Percentiles rank a stretch among this genome's conserved stretches.
These are phyloP conservation scores for Alethe castanea DNA, from an alignment of 2,113 vertebrate species.

Conservation along the genomic window DNA sequence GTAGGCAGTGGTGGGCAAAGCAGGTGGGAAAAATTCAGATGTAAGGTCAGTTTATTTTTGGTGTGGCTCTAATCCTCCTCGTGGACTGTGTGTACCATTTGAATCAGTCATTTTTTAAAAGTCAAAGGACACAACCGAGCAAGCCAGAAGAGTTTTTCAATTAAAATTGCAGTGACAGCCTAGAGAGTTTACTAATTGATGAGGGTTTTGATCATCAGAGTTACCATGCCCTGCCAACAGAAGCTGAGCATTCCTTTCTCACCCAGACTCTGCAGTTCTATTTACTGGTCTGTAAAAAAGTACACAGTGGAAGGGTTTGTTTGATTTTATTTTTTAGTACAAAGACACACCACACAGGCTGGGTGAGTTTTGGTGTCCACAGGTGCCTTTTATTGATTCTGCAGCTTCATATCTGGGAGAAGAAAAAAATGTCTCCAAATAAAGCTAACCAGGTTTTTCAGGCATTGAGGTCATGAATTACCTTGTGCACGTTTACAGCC, in stretches of 20 bases:
- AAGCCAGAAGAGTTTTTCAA: slow-evolving; percentile 8
- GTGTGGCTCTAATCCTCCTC: background rate
- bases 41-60: background rate
- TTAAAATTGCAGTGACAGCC: background rate
- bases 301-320: slow-evolving; percentile 41
- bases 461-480: background rate
- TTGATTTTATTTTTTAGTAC: slow-evolving; percentile 60
- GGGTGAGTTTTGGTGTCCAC: slow-evolving; percentile 64
- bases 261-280: background rate
- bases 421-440: slow-evolving; percentile 40
- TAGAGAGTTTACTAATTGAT: slow-evolving; percentile 2
- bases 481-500: background rate
- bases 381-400: slow-evolving; percentile 72
- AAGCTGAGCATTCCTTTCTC: background rate
- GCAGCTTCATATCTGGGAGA: slow-evolving; percentile 41
- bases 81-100: background rate
- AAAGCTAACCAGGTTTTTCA: slow-evolving; percentile 17
- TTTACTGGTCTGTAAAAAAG: background rate
- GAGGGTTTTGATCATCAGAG: background rate
- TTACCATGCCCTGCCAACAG: background rate
- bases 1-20: background rate
- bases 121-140: background rate
- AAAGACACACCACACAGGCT: slow-evolving; percentile 36
- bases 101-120: background rate
- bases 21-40: background rate